Evolutionary conservation across 2,888 invertebrate genomes (phyloP), one percentile per base, ranked within the genome.

Genomic region (Ectemnius continuus): DNA sequence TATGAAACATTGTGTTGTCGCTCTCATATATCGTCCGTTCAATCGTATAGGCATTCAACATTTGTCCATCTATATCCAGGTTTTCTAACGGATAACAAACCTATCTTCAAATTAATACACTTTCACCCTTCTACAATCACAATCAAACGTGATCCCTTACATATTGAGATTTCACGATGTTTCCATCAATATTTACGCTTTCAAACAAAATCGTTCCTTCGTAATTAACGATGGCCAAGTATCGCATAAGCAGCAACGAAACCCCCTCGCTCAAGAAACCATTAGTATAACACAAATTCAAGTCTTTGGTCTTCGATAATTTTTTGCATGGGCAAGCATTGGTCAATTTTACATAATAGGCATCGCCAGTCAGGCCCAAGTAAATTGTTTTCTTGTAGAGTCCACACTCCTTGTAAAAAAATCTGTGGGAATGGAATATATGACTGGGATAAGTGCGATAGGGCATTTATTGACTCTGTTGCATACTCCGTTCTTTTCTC

Each of bases 231-330:
- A 94, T 85, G 2, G 92, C 94, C 46, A 94, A 89, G 85, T 94
- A 94, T 76, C 94, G 91, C 88, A 94, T 90, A 18, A 94, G 87
- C 14, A 94, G 87, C 72, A 94, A 91, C 88, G 93, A 94, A 8
- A 93, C 92, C 46, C 94, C 94, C 91, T 94, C 94, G n/a, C 93
- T 91, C 63, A 94, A 88, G 73, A 94, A 91, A 80, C 92, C 90
- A 64, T 89, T 90, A n/a, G 92, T 91, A 26, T 90, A 91, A 57
- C 91, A 90, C 65, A 93, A 91, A 47, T 92, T 88, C 84, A 94
- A 92, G 82, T 93, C 92, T 71, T 91, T 91, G 61, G 92, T 91
- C 74, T 92, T 92, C 45, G 91, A 91, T 57, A 91, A 86, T 71
- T 91, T 89, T 56, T 91, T 90, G 1, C 92, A 91, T 0, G 92